Base-by-base conservation (phyloP, 37 sponge, comb jelly and placozoan species). In the Aplysina aerophoba region DNA sequence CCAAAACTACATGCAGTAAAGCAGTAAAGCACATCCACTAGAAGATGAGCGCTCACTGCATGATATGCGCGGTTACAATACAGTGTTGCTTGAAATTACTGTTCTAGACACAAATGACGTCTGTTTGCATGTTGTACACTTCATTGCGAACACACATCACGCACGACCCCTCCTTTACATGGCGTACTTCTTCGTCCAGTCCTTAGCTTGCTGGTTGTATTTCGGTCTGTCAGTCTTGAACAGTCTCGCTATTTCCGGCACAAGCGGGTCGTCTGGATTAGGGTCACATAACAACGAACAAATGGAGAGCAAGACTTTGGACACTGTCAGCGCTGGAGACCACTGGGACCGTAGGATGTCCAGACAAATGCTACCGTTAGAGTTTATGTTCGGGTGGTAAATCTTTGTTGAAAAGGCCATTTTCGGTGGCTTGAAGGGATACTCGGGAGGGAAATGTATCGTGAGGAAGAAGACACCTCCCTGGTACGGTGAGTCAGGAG, bases 381-480 rank as follows among this genome's bases (percentile, higher is more conserved):
- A 90, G 89, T 97, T 97, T 19, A 97, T 97, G 85, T 97, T 97
- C 24, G 96, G 98, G 72, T 95, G 96, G 81, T 98, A 96, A 56
- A 96, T 96, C 73, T 88, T 91, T 4, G 96, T 98, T 67, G 99
- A 94, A 83, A 96, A 98, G 34, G 92, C 82, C 27, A 97, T 87
- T 75, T 97, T 97, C 19, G 97, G 95, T 55, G 95, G 97, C 79
- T 97, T 95, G 81, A 95, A 97, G 25, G 95, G 95, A 77, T 97
- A 97, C 85, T 98, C 98, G 81, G 96, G 90, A 55, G 98, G 96
- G 73, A 98, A 98, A 87, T 98, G 96, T 30, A 98, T 98, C 30
- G 90, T 98, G 38, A 98, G 86, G 74, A 96, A 98, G 81, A 98
- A 98, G 22, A 98, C 93, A 21, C 98, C 98, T 25, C 85, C 86